These are phyloP conservation scores for Lasioglossum albipes DNA, from an alignment of 1,140 invertebrate species.

Conservation along the genomic window DNA sequence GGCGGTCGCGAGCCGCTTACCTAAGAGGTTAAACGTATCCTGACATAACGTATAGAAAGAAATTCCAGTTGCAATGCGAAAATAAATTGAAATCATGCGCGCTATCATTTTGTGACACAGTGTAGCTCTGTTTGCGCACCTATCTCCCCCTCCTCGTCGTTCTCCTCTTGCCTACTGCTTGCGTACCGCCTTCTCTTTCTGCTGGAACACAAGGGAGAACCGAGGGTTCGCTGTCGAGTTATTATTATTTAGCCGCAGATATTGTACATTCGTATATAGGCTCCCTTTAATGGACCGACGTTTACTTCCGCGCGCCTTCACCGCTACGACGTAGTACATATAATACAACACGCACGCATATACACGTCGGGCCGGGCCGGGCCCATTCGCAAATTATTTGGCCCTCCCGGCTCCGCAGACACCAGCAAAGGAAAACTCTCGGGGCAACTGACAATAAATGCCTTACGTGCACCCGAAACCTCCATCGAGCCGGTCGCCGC, in stretches of 20 bases:
- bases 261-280: slow-evolving; percentile 1
- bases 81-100: too few relatives aligned
- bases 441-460: slow-evolving; percentile 13
- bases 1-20: too few relatives aligned
- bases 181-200: background rate
- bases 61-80: too few relatives aligned
- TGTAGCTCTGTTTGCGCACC: background rate
- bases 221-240: slow-evolving; percentile 16
- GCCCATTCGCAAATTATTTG: slow-evolving; percentile 21
- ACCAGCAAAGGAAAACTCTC: slow-evolving; percentile 11
- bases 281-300: slow-evolving; percentile 23
- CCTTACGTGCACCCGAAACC: slow-evolving; percentile 13
- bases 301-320: slow-evolving; percentile 27
- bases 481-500: background rate
- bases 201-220: background rate
- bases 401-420: background rate
- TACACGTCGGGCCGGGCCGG: background rate
- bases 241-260: slow-evolving; percentile 35
- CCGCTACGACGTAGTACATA: too few relatives aligned
- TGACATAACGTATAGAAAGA: too few relatives aligned
- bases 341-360: too few relatives aligned
- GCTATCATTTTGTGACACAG: too few relatives aligned
- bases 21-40: too few relatives aligned
- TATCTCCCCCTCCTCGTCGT: background rate
- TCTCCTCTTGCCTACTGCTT: background rate